Percentiles rank a stretch among this genome's conserved stretches.
These are phyloP conservation scores for Pelochelys cantorii DNA, from an alignment of 2,797 vertebrate genomes.

Conservation along the genomic window DNA sequence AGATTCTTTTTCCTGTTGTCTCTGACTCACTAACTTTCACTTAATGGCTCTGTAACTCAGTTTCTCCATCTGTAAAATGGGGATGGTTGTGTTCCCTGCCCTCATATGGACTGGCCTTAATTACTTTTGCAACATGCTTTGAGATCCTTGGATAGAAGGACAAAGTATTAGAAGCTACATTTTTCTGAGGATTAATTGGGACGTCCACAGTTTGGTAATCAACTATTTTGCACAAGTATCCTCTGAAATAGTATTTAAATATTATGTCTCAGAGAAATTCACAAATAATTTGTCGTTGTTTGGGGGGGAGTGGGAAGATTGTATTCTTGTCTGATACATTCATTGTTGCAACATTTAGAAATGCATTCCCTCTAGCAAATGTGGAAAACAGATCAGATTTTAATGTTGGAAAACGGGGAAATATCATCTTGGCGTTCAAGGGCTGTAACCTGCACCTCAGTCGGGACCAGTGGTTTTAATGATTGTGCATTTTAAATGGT, in stretches of 20 bases:
- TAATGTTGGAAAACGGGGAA: conserved; percentile 29
- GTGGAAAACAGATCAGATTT: background rate
- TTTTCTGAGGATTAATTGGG: background rate
- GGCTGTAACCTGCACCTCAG: background rate
- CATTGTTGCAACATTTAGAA: background rate
- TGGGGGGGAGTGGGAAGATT: fast-evolving
- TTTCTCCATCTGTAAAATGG: background rate
- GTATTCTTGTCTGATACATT: background rate
- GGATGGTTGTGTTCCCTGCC: background rate
- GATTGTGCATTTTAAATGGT: background rate
- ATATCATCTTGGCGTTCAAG: conserved; percentile 28
- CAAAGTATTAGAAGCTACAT: background rate
- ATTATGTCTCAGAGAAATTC: fast-evolving
- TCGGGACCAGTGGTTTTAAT: background rate
- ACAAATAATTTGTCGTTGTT: background rate
- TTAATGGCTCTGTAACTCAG: background rate
- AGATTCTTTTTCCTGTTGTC: background rate
- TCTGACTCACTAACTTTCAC: background rate
- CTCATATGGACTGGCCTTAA: background rate
- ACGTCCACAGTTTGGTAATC: background rate
- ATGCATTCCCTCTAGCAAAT: background rate
- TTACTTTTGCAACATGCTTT: background rate
- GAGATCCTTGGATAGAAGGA: background rate
- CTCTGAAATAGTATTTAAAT: background rate
- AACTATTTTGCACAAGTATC: background rate